Evolutionary conservation across 2,888 invertebrate genomes (phyloP).

Genomic region (Glomeris marginata): DNA sequence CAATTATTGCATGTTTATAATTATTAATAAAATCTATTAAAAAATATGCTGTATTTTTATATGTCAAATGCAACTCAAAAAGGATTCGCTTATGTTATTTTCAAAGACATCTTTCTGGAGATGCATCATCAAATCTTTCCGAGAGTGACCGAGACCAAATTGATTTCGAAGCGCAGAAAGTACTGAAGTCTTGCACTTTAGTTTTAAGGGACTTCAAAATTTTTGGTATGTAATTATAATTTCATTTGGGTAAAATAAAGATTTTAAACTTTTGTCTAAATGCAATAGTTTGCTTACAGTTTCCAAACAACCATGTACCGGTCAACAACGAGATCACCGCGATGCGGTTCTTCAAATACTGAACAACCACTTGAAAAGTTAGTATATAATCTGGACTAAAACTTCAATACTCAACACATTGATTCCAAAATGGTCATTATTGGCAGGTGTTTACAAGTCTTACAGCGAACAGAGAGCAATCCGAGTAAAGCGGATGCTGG

Average conservation of each 20-base stretch:
- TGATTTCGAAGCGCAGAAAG: slow-evolving; percentile 67
- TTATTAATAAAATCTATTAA: no score
- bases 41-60: no score
- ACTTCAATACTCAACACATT: no score
- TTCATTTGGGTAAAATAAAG: neutral
- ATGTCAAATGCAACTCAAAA: no score
- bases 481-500: slow-evolving; percentile 67
- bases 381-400: neutral
- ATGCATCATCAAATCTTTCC: slow-evolving; percentile 48
- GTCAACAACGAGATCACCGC: slow-evolving; percentile 61
- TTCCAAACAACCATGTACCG: slow-evolving; percentile 21
- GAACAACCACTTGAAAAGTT: slow-evolving; percentile 57
- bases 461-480: slow-evolving; percentile 79
- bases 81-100: neutral
- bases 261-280: neutral
- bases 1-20: no score
- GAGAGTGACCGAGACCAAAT: slow-evolving; percentile 75
- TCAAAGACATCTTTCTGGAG: slow-evolving; percentile 30
- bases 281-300: slow-evolving; percentile 19
- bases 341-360: slow-evolving; percentile 57
- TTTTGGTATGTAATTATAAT: slow-evolving; percentile 31
- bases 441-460: slow-evolving; percentile 58
- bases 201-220: slow-evolving; percentile 58
- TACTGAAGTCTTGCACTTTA: slow-evolving; percentile 64
- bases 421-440: no score